Base-by-base conservation (phyloP, 1,140 invertebrate genomes). In the Chionoecetes opilio region DNA sequence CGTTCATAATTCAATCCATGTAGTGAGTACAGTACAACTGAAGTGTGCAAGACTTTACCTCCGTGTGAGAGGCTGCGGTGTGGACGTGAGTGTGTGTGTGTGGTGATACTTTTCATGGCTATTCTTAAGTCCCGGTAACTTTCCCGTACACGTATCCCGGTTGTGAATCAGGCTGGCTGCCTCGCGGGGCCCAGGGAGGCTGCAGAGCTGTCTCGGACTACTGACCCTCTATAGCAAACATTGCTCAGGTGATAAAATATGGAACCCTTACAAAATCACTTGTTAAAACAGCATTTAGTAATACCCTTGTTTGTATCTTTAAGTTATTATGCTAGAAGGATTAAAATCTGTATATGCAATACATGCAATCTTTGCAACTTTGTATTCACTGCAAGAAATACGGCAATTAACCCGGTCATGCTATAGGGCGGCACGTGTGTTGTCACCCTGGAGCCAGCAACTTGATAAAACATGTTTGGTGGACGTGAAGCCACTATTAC, bases 241-340 rank as follows among this genome's bases (percentile, higher is more conserved):
- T 94, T 91, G 88, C 93, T 89, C 85, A 94, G 86, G 93, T 94
- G n/a, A 38, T 84, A 32, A 89, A 90, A 82, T 90, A 89, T 94
- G 90, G 53, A 89, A 94, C 86, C 37, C 35, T 82, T 94, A 75
- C 35, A 46, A 93, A 86, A 87, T 94, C 93, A 94, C 93, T 94
- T 94, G 93, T 94, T 94, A 94, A 90, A 63, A 63, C 93, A 90
- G 93, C 93, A 94, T 94, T 75, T 90, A 91, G 21, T 41, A 63
- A 84, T 94, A 84, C 82, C 63, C 85, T 46, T 93, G 11, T 37
- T 75, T 75, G n/a, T n/a, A n/a, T 29, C 38, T 89, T 63, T 35
- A 32, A 38, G 53, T 41, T 88, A 35, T 75, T 94, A 21, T 82
- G 82, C 46, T 63, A 9, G 14, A 82, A 75, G 86, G 34, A 89